Base-by-base conservation (phyloP, 2,113 vertebrate species). In the Equus quagga region DNA sequence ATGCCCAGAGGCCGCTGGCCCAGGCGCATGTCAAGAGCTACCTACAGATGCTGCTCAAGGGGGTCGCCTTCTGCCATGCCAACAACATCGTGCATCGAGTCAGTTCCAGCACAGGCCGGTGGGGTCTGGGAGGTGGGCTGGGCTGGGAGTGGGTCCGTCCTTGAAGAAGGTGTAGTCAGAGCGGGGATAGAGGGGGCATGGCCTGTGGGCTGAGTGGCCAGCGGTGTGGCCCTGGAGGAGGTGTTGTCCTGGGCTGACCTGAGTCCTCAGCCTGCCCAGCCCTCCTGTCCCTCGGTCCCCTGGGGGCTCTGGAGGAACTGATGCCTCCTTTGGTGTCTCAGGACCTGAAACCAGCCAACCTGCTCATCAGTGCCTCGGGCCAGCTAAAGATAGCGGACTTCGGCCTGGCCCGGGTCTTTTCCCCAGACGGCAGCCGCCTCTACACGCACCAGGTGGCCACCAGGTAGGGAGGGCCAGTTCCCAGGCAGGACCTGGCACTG, bases 391-490 rank as follows among this genome's bases (percentile, higher is more conserved):
- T 99, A 2, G 99, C 99, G 0, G 99, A 99, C 97, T 99, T 99
- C 0, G 99, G 99, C 62, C 96, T 99, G 51, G 99, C 99, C 17
- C 88, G 99, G 28, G 98, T 99, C 31, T 99, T 99, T 97, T 99
- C 98, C 80, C 98, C 98, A n/a, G 97, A 99, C 0, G 97, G 97
- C 46, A 98, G 98, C 36, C 98, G 99, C 33, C 99, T 99, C 44
- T 99, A 99, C 98, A 99, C 99, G 26, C 99, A 99, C 97, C 99
- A 99, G 96, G 99, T 99, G 89, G 99, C 99, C 92, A 99, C 99
- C 95, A 99, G 99, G 99, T 99, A 93, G 69, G 96, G 58, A 33
- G 36, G 46, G 24, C 56, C 10, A 2, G n/a, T 75, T 62, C 46
- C 72, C 31, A 28, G 60, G 69, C 17, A 44, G 73, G 31, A 64